Evolutionary conservation across 2,797 vertebrate genomes (phyloP).

Genomic region (Heteromormyrus szaboi): DNA sequence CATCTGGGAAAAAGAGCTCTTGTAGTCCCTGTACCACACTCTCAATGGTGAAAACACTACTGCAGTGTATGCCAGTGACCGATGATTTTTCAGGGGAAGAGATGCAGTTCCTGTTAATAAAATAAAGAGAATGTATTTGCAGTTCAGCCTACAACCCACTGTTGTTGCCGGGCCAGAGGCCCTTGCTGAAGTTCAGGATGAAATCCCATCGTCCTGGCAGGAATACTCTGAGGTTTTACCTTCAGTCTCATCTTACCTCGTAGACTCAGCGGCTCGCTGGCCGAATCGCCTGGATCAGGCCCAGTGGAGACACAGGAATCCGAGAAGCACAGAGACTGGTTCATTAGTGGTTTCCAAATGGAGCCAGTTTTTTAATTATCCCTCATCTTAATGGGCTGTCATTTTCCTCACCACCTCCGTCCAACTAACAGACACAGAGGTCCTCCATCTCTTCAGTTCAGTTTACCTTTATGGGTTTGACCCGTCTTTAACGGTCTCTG

Average conservation of each 20-base stretch:
- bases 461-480: not conserved
- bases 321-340: not conserved
- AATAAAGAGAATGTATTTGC: not conserved
- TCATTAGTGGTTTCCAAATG: constrained; percentile 30
- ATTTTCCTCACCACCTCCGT: constrained; percentile 34
- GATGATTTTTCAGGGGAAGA: not conserved
- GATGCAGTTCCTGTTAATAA: not conserved
- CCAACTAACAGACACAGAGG: constrained; percentile 29
- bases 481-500: not conserved
- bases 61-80: not conserved
- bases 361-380: constrained; percentile 34
- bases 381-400: constrained; percentile 54
- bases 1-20: not conserved
- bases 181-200: not conserved
- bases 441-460: not conserved
- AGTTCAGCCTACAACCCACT: not conserved
- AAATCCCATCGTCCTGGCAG: not conserved
- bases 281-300: not conserved
- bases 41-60: not conserved
- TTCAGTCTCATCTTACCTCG: not conserved
- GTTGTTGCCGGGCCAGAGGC: not conserved
- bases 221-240: not conserved
- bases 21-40: not conserved
- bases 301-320: not conserved
- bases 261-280: not conserved